Base-by-base conservation (phyloP, 2,113 vertebrate genomes). In the Chelonoidis abingdonii region DNA sequence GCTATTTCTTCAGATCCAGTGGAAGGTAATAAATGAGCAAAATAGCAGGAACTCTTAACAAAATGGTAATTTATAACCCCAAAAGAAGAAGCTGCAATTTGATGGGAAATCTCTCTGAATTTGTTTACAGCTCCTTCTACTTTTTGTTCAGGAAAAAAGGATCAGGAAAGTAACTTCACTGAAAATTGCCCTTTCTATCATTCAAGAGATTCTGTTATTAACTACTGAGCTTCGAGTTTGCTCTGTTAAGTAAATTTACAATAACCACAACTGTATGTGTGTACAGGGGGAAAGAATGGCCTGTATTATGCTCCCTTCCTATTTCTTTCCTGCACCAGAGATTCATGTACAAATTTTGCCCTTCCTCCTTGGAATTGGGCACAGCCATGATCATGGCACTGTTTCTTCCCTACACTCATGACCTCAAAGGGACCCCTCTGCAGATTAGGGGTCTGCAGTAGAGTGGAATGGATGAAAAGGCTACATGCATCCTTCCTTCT, bases 201-300 rank as follows among this genome's bases (percentile, higher is more conserved):
- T 6, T 81, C 91, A 50, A 75, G 9, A 65, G 44, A 80, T 2
- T 87, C 11, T 76, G 10, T 41, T 22, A 24, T 75, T 75, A 75
- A 38, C 22, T 22, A 75, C 22, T 75, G 13, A 57, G 3, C 83
- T 80, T 44, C 29, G 69, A 72, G 7, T 35, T 53, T 92, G 59
- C 12, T 11, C 38, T 50, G 5, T 84, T 93, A 56, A 92, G 91
- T 72, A n/a, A 85, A 53, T 1, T 0, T 53, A 0, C 2, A 78
- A 72, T 19, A 83, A 69, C 41, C 87, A 29, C 79, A 57, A 50
- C 25, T 56, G 31, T 57, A 10, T 76, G 10, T 90, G 81, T 89
- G 17, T 75, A 78, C 38, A 10, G 1, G 3, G 2, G 3, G 2
- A 35, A 1, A 41, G 29, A 44, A 31, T 3, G 27, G 25, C 44